These are phyloP conservation scores for Drosophila nigrodunni DNA, from an alignment of 1,140 invertebrate species.

Conservation along the genomic window DNA sequence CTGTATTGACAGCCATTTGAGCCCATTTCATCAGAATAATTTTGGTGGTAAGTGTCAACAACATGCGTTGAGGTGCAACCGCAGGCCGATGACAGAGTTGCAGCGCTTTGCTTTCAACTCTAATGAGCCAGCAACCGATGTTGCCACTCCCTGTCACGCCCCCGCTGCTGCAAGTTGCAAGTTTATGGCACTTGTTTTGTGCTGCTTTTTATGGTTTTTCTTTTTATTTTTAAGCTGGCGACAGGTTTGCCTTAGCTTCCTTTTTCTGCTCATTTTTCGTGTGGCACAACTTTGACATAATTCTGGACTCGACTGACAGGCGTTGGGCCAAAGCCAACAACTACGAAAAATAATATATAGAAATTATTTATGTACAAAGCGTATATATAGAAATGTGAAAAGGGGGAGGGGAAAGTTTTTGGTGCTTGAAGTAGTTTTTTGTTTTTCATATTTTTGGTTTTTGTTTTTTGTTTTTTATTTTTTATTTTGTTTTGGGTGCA, in stretches of 20 bases:
- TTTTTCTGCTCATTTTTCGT: constrained; percentile 43
- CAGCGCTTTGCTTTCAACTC: constrained; percentile 47
- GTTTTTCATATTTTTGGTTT: constrained; percentile 42
- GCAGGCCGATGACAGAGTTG: constrained; percentile 58
- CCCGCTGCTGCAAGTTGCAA: constrained; percentile 39
- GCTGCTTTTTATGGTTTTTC: constrained; percentile 23
- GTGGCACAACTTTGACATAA: constrained; percentile 78
- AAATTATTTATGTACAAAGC: constrained; percentile 46
- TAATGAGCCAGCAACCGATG: constrained; percentile 65
- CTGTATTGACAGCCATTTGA: background rate
- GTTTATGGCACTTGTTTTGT: constrained; percentile 74
- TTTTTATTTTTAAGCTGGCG: constrained; percentile 37
- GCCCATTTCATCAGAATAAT: background rate
- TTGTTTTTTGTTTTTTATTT: constrained; percentile 56
- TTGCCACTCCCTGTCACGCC: constrained; percentile 12
- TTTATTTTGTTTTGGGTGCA: constrained; percentile 52
- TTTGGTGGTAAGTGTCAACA: constrained; percentile 60
- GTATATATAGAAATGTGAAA: constrained; percentile 23
- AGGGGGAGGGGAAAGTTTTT: constrained; percentile 59
- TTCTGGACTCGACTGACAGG: constrained; percentile 71
- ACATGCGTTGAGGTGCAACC: constrained; percentile 49
- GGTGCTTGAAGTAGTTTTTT: constrained; percentile 54
- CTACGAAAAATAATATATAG: constrained; percentile 27
- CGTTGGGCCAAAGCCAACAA: constrained; percentile 51
- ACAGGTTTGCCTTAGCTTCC: background rate